Percentiles rank a stretch among this genome's conserved stretches.
phyloP scores from a whole-genome alignment of 2,113 vertebrate species.

The Amblyopsis rosae region DNA sequence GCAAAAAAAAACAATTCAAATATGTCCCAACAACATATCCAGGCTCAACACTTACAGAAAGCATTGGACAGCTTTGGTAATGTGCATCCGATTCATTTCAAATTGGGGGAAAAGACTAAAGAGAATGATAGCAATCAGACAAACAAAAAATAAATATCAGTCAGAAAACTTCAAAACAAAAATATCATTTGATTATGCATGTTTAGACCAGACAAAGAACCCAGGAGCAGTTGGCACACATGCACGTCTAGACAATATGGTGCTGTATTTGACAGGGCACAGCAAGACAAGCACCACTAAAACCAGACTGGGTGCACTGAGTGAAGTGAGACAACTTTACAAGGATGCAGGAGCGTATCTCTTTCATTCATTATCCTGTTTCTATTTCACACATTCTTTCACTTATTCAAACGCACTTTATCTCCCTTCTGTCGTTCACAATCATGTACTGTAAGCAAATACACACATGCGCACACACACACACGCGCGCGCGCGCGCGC shows the following conservation, averaged over 20 bases:
- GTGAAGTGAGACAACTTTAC: neutral
- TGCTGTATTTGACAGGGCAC: constrained; percentile 45
- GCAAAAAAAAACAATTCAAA: too few relatives aligned
- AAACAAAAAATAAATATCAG: constrained; percentile 64
- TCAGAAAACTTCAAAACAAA: constrained; percentile 26
- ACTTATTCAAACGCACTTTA: neutral
- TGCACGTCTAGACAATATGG: constrained; percentile 70
- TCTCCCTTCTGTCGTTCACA: constrained; percentile 21
- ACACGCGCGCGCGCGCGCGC: constrained; percentile 5
- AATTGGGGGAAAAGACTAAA: constrained; percentile 35
- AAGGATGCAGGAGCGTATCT: neutral
- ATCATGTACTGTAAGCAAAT: neutral
- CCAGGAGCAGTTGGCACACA: constrained; percentile 80
- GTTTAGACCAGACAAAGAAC: constrained; percentile 61
- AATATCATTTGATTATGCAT: constrained; percentile 51
- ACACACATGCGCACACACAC: neutral
- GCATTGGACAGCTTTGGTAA: constrained; percentile 56
- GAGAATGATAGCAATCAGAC: constrained; percentile 19
- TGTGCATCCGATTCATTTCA: constrained; percentile 39
- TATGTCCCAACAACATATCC: constrained; percentile 18
- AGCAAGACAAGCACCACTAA: constrained; percentile 50
- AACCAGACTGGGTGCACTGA: constrained; percentile 16
- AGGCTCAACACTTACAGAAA: constrained; percentile 35
- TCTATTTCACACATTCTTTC: neutral
- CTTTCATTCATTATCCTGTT: constrained; percentile 7